These are phyloP conservation scores for Cydia fagiglandana DNA, from an alignment of 1,140 invertebrate genomes.

Conservation along the genomic window DNA sequence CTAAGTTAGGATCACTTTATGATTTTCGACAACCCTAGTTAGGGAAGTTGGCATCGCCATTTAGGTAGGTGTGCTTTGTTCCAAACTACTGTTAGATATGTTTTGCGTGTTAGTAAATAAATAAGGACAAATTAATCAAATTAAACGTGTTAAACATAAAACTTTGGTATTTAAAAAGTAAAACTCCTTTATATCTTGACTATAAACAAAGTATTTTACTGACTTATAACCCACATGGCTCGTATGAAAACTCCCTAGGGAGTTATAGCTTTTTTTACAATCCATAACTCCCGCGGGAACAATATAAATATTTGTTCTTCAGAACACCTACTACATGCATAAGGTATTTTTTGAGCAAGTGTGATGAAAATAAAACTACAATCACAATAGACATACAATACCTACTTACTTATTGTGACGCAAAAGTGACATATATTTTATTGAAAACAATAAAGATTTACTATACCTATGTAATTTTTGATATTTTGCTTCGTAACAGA, in stretches of 20 bases:
- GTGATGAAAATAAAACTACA: not conserved
- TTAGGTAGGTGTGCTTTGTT: not conserved
- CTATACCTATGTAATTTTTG: not conserved
- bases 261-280: too few relatives aligned
- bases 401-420: not conserved
- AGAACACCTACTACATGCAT: too few relatives aligned
- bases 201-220: too few relatives aligned
- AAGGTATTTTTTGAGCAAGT: too few relatives aligned
- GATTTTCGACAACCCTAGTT: conserved; percentile 29
- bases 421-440: not conserved
- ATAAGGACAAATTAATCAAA: too few relatives aligned
- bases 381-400: not conserved
- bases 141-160: too few relatives aligned
- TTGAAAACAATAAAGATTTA: not conserved
- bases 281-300: too few relatives aligned
- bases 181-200: too few relatives aligned
- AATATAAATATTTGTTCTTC: too few relatives aligned
- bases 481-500: not conserved
- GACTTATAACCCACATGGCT: too few relatives aligned
- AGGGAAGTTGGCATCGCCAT: not conserved
- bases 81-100: not conserved
- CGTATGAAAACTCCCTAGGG: too few relatives aligned
- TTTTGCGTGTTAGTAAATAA: not conserved
- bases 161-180: too few relatives aligned
- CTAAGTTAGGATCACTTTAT: conserved; percentile 42